A percentile compares a stretch with the other conserved stretches of the same genome.
These are phyloP conservation scores for Diphyllodes magnificus DNA, from an alignment of 2,113 vertebrate genomes.

Conservation along the genomic window DNA sequence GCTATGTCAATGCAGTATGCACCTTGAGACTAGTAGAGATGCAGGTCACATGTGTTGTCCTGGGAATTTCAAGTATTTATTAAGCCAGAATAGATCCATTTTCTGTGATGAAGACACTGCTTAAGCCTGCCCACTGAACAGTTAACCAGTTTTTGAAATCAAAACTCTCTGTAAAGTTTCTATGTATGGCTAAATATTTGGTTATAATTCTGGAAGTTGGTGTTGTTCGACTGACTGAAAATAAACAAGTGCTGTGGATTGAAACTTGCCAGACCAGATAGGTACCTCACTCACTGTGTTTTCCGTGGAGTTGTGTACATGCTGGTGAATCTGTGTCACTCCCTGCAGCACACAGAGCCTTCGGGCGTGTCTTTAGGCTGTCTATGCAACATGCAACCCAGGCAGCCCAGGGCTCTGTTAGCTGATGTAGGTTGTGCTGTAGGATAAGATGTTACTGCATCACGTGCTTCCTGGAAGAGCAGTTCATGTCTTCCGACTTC, in stretches of 20 bases:
- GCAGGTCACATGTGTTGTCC: fast-evolving
- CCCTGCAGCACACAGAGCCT: neutral
- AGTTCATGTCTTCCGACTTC: neutral
- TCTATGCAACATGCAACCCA: neutral
- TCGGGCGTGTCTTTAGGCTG: neutral
- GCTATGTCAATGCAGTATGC: neutral
- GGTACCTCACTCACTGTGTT: fast-evolving
- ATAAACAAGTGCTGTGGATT: neutral
- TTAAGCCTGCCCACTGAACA: neutral
- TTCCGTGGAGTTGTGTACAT: neutral
- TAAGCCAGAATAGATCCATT: neutral
- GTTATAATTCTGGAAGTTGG: neutral
- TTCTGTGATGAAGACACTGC: neutral
- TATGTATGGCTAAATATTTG: neutral
- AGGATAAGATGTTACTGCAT: neutral
- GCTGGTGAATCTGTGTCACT: neutral
- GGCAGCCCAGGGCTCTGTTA: neutral
- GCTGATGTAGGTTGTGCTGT: neutral
- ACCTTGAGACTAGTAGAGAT: neutral
- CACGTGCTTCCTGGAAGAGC: fast-evolving
- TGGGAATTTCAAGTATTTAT: neutral
- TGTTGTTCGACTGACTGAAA: neutral
- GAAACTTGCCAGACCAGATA: neutral
- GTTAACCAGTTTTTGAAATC: neutral
- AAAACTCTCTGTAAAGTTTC: neutral